Percentiles rank a stretch among this genome's conserved stretches.
Evolutionary conservation across 1,140 invertebrate species (phyloP).

Genomic region (Trichogramma pretiosum): DNA sequence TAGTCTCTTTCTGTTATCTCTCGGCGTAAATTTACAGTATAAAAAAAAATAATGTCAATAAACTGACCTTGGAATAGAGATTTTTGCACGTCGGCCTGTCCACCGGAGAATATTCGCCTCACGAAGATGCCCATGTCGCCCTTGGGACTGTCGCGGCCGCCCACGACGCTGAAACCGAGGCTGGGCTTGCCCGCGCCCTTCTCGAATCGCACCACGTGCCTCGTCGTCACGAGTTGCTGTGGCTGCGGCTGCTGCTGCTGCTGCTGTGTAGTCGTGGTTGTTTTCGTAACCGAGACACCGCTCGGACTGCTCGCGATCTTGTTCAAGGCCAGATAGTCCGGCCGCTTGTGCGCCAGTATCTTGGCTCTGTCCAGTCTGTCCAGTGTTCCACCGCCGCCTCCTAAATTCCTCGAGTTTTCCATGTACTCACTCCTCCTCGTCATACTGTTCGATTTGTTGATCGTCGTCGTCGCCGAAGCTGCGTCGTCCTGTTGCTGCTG

Average conservation of each 20-base stretch:
- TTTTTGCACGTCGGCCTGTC: slow-evolving; percentile 60
- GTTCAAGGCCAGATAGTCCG: slow-evolving; percentile 29
- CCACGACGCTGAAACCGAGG: slow-evolving; percentile 67
- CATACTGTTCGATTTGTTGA: no score
- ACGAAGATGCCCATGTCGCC: slow-evolving; percentile 68
- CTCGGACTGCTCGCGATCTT: slow-evolving; percentile 2
- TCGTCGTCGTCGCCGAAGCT: neutral
- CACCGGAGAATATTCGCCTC: slow-evolving; percentile 59
- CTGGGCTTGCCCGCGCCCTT: slow-evolving; percentile 60
- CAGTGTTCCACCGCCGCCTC: slow-evolving; percentile 18
- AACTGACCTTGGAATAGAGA: slow-evolving; percentile 67
- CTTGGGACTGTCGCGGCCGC: slow-evolving; percentile 61
- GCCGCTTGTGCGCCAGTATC: slow-evolving; percentile 27
- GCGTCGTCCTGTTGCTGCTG: neutral
- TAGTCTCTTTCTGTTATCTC: no score
- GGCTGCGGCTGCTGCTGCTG: neutral
- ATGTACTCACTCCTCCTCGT: slow-evolving; percentile 31
- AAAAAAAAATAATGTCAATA: no score
- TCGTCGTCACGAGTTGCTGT: slow-evolving; percentile 43
- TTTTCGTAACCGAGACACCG: slow-evolving; percentile 38
- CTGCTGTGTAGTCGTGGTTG: neutral
- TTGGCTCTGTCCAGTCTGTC: slow-evolving; percentile 5
- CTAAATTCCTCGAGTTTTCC: slow-evolving; percentile 34
- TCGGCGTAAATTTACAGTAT: no score
- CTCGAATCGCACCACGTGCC: slow-evolving; percentile 46